phyloP scores from a whole-genome alignment of 2,888 invertebrate species.

The Eudemis profundana region DNA sequence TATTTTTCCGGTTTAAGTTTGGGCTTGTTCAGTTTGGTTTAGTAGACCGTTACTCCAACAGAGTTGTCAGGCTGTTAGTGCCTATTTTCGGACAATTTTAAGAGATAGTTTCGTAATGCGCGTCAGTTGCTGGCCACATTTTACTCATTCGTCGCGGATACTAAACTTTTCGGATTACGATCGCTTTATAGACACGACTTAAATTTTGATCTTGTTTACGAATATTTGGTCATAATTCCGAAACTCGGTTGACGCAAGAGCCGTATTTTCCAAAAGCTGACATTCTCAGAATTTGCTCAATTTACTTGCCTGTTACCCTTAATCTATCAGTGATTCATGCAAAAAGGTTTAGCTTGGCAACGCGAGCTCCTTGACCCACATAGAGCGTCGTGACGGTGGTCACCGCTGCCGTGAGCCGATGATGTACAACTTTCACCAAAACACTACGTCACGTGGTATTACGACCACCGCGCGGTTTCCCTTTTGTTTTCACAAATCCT shows the following conservation, averaged over 20 bases:
- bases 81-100: constrained; percentile 31
- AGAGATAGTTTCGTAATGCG: constrained; percentile 25
- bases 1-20: constrained; percentile 78
- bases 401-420: constrained; percentile 61
- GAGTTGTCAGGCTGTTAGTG: constrained; percentile 49
- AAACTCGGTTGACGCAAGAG: not conserved
- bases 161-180: constrained; percentile 1
- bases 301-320: constrained; percentile 52
- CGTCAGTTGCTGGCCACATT: constrained; percentile 16
- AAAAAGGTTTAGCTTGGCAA: constrained; percentile 66
- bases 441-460: constrained; percentile 61
- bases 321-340: constrained; percentile 63
- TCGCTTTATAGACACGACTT: constrained; percentile 1
- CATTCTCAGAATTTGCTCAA: constrained; percentile 43
- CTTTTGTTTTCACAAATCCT: constrained; percentile 53
- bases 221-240: constrained; percentile 7
- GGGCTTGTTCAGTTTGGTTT: constrained; percentile 68
- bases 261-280: constrained; percentile 26
- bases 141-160: constrained; percentile 14
- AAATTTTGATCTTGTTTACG: not conserved
- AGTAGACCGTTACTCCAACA: constrained; percentile 69
- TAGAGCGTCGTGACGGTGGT: constrained; percentile 71
- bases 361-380: constrained; percentile 79
- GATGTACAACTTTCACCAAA: constrained; percentile 81
- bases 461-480: constrained; percentile 52